Base-by-base conservation (phyloP, 2,113 vertebrate genomes). In the Otis tarda region DNA sequence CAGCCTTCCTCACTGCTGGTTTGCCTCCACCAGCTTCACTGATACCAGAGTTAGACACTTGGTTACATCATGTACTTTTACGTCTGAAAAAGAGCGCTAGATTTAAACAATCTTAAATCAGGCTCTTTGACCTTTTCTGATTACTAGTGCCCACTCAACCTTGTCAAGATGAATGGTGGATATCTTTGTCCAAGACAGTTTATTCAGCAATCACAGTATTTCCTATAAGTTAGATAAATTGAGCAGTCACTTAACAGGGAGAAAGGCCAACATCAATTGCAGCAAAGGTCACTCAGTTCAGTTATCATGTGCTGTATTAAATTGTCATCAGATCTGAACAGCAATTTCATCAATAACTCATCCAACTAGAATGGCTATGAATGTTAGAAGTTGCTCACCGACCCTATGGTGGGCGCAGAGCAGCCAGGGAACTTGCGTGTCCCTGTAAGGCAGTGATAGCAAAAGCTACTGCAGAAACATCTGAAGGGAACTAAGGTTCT, bases 181-280 rank as follows among this genome's bases (percentile, higher is more conserved):
- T 97, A 97, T 96, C 94, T 98, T 96, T 93, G 87, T 77, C 50
- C 91, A 86, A 83, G 97, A 97, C 97, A 97, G 89, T 95, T 97
- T 96, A 98, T 97, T 97, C 96, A 97, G 89, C 97, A 97, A 96
- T 98, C 97, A 97, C 95, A 89, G 65, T 95, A 97, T 94, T 98
- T 97, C 83, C 95, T 87, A 23, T 98, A 98, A 98, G 96, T 97
- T 97, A 97, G 98, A 98, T 98, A 98, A 98, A 98, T 98, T 97
- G 97, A 94, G 86, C 3, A 93, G 96, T 98, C 98, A 97, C 93
- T 97, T 97, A 97, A 97, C 85, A 95, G 90, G 84, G 95, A 97
- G 83, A 97, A 97, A 98, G 97, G 97, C 87, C 97, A 98, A 85
- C 84, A 73, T 94, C 95, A 97, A 96, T 94, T 96, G 97, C 93